Evolutionary conservation across 2,797 vertebrate genomes (phyloP), one percentile per base, ranked within the genome.

Genomic region (Gadopsis marmoratus): DNA sequence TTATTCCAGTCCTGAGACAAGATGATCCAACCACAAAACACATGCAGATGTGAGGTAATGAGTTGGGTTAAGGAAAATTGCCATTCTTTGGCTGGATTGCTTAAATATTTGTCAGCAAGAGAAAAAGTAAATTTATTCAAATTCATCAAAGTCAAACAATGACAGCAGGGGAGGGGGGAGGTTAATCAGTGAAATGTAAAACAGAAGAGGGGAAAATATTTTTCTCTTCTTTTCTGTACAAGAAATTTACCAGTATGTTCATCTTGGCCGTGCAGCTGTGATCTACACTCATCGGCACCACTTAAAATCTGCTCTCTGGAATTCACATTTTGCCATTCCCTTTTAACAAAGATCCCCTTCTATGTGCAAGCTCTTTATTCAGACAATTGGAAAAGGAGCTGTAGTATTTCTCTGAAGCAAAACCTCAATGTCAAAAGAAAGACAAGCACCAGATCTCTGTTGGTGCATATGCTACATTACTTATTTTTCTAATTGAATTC

Each of bases 401-500:
- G 39, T 2, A 3, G 17, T 66, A 37, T 85, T 90, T 78, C 74
- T 84, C 79, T 48, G 17, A 64, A 85, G 51, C 68, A 53, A 78
- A 84, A 63, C 84, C 87, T 93, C 94, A 93, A 91, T 92, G 94
- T 95, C 94, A 93, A 86, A 92, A 89, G 88, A 94, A 95, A 94
- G 90, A 90, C 93, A 82, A 92, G 85, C 88, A 84, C 76, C 71
- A 72, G 84, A 91, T 91, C 86, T 93, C 92, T 90, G 93, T 88
- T 81, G 90, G 89, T 90, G 94, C 94, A 94, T 95, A 92, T 93
- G 94, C 93, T 94, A 91, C 88, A 87, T 93, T 93, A 93, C 93
- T 95, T 95, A 94, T 94, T 94, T 95, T 90, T 91, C 87, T 94
- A 95, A 94, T 95, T 95, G 92, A 94, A 94, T 95, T 95, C 93